Evolutionary conservation across 1,140 invertebrate genomes (phyloP).

Genomic region (Diorhabda elongata): DNA sequence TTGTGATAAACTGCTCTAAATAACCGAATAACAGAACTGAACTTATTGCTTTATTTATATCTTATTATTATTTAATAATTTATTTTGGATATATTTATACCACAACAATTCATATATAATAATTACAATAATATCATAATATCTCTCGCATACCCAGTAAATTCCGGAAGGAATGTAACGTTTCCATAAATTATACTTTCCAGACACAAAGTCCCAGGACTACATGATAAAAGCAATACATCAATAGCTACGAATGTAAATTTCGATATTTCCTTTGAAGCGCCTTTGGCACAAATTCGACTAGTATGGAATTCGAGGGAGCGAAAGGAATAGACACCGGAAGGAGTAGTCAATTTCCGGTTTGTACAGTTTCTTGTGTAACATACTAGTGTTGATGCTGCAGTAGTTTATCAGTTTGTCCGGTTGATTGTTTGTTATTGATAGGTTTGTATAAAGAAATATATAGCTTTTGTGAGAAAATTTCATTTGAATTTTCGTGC

Average conservation of each 20-base stretch:
- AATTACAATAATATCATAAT: no score
- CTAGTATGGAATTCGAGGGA: background rate
- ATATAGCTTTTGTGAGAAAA: no score
- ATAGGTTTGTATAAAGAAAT: background rate
- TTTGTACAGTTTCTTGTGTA: background rate
- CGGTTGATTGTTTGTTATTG: background rate
- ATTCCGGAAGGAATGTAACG: no score
- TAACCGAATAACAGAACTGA: no score
- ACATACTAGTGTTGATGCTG: background rate
- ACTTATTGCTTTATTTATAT: no score
- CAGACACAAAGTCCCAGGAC: background rate
- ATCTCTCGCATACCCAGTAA: no score
- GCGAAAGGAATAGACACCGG: background rate
- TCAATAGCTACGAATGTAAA: background rate
- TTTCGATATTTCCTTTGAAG: conserved; percentile 1
- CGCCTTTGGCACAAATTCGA: background rate
- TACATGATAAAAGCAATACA: background rate
- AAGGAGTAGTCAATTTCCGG: background rate
- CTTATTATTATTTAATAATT: no score
- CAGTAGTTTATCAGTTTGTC: background rate
- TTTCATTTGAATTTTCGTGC: no score
- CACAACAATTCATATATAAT: no score
- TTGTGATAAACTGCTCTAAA: no score
- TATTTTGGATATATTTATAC: no score
- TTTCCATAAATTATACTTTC: no score